A percentile compares a stretch with the other conserved stretches of the same genome.
These are phyloP conservation scores for Cryptocephalus moraei DNA, from an alignment of 2,888 invertebrate species.

Conservation along the genomic window DNA sequence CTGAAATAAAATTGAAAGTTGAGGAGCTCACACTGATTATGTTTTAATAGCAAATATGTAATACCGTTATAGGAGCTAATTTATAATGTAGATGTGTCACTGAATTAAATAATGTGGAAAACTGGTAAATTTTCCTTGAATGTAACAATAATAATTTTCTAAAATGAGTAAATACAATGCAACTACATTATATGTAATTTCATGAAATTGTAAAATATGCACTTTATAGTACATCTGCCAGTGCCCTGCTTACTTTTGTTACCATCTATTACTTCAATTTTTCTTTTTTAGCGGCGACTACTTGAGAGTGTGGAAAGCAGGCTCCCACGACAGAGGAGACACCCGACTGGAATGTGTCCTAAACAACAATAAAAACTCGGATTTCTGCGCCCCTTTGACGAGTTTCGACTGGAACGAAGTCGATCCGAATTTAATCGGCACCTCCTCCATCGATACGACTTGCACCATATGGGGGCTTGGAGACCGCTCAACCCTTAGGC, in stretches of 20 bases:
- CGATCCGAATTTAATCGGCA: slow-evolving; percentile 95
- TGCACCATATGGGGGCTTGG: slow-evolving; percentile 99
- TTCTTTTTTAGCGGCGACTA: slow-evolving; percentile 77
- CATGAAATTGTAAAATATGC: no score
- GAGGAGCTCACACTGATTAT: no score
- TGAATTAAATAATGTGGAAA: no score
- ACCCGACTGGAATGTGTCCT: slow-evolving; percentile 91
- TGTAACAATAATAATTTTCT: no score
- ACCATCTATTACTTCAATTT: background rate
- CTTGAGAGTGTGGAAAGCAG: slow-evolving; percentile 90
- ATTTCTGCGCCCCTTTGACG: slow-evolving; percentile 98
- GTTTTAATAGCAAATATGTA: no score
- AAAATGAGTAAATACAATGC: no score
- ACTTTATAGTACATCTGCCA: slow-evolving; percentile 1
- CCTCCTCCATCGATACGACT: slow-evolving; percentile 97
- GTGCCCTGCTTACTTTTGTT: background rate
- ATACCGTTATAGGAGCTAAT: no score
- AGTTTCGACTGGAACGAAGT: slow-evolving; percentile 99
- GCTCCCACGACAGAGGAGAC: slow-evolving; percentile 61
- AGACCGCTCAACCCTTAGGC: slow-evolving; percentile 85
- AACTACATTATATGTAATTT: no score
- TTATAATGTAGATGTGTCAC: no score
- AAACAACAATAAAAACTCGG: slow-evolving; percentile 98
- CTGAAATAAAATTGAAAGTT: no score
- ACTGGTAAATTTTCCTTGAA: no score